Evolutionary conservation across 1,140 invertebrate genomes (phyloP).

Genomic region (Heliconius melpomene): DNA sequence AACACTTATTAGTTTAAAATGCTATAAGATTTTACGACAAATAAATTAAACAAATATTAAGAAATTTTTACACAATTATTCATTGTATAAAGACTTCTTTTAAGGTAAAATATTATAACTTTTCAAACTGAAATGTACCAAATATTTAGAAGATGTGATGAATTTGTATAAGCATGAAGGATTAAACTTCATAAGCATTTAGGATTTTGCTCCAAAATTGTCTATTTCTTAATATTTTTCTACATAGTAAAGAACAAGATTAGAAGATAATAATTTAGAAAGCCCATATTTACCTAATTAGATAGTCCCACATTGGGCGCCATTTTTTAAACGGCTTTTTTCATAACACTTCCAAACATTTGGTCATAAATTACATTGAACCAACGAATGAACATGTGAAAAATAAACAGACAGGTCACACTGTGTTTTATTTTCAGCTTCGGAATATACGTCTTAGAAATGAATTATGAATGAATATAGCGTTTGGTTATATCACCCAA

Average conservation of each 20-base stretch:
- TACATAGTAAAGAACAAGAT: neutral
- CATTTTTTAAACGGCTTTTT: neutral
- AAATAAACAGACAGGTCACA: slow-evolving; percentile 40
- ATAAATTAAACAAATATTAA: neutral
- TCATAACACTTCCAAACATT: slow-evolving; percentile 17
- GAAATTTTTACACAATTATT: neutral
- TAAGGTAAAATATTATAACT: neutral
- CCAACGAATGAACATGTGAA: slow-evolving; percentile 35
- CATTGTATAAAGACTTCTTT: neutral
- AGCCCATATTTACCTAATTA: neutral
- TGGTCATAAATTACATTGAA: slow-evolving; percentile 16
- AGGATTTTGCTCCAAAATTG: neutral
- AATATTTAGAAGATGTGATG: slow-evolving; percentile 7
- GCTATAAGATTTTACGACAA: neutral
- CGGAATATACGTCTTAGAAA: slow-evolving; percentile 16
- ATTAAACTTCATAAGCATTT: neutral
- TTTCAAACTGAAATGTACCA: neutral
- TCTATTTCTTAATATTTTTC: no score
- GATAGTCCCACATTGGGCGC: neutral
- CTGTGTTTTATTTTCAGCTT: slow-evolving; percentile 30
- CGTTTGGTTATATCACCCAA: neutral
- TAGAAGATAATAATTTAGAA: neutral
- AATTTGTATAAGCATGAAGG: neutral
- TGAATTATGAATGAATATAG: neutral
- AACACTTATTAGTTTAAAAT: neutral